These are phyloP conservation scores for Odontomachus brunneus DNA, from an alignment of 1,140 invertebrate species.

Conservation along the genomic window DNA sequence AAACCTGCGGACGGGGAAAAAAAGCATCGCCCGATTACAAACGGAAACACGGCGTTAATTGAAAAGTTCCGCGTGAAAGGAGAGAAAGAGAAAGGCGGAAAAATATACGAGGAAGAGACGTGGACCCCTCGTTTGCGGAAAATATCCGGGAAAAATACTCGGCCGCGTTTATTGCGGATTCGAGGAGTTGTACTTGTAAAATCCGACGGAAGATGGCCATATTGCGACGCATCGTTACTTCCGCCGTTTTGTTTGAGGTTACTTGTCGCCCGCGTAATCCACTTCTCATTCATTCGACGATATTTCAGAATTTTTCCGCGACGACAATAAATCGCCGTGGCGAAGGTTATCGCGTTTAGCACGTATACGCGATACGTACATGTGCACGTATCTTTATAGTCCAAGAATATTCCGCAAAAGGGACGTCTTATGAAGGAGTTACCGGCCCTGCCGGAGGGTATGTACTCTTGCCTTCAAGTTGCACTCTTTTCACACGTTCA, in stretches of 20 bases:
- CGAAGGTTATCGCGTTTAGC: background rate
- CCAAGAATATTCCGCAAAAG: conserved; percentile 15
- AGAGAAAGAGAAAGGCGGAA: background rate
- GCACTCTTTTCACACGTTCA: conserved; percentile 78
- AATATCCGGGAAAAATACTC: conserved; percentile 22
- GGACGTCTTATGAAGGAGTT: conserved; percentile 62
- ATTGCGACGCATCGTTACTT: conserved; percentile 3
- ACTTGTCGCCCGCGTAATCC: background rate
- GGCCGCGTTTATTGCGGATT: background rate
- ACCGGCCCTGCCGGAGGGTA: conserved; percentile 72
- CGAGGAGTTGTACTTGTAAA: conserved; percentile 35
- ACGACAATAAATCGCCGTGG: conserved; percentile 15
- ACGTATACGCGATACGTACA: too few relatives aligned
- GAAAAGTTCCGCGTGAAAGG: conserved; percentile 23
- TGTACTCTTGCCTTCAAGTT: conserved; percentile 80
- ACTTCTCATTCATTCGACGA: background rate
- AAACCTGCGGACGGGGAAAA: conserved; percentile 19
- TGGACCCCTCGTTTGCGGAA: background rate
- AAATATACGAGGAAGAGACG: conserved; percentile 26
- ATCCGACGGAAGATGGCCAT: conserved; percentile 9
- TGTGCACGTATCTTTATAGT: background rate
- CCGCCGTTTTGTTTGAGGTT: conserved; percentile 11
- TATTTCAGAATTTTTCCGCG: conserved; percentile 13
- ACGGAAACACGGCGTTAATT: conserved; percentile 35
- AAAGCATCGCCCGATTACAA: conserved; percentile 22